Evolutionary conservation across 2,113 vertebrate genomes (phyloP).

Genomic region (Bombycilla garrulus): DNA sequence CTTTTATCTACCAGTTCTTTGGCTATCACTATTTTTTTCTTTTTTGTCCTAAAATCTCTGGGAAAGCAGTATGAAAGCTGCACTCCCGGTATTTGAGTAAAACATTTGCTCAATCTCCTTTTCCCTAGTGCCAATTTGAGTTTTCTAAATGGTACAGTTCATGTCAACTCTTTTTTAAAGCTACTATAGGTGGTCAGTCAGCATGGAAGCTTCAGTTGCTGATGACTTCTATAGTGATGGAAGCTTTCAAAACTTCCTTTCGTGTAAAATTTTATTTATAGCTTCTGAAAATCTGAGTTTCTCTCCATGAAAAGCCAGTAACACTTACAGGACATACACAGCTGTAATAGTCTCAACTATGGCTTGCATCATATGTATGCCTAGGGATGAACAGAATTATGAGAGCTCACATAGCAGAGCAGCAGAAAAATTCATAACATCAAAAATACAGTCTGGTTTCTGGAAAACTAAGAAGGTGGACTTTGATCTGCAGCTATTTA

Average conservation of each 20-base stretch:
- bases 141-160: neutral
- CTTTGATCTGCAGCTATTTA: neutral
- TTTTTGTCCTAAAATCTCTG: neutral
- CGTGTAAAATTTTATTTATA: neutral
- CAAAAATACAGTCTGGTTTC: neutral
- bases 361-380: no score
- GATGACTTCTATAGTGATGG: neutral
- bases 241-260: neutral
- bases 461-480: neutral
- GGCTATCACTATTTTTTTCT: neutral
- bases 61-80: neutral
- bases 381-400: neutral
- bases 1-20: neutral
- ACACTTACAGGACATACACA: neutral
- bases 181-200: neutral
- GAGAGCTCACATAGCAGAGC: neutral
- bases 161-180: neutral
- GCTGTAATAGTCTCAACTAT: neutral
- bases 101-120: neutral
- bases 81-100: neutral
- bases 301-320: neutral
- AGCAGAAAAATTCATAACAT: neutral
- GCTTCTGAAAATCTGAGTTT: neutral
- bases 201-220: neutral
- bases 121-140: neutral